Evolutionary conservation across 2,113 vertebrate genomes (phyloP), one percentile per base, ranked within the genome.

Genomic region (Tiliqua scincoides): DNA sequence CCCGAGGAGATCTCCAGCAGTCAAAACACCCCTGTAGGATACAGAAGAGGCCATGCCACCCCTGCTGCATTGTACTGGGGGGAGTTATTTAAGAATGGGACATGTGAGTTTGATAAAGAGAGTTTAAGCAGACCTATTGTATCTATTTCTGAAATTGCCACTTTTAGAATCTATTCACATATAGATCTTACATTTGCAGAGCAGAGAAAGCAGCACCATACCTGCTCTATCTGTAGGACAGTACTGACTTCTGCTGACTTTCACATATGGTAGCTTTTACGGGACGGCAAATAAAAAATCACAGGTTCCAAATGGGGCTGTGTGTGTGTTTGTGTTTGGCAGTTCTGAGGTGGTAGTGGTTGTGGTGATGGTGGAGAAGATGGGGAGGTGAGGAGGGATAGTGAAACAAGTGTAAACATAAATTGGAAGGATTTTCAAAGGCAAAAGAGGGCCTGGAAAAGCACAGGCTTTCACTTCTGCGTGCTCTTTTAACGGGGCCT

Each of bases 401-500:
- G 21, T 54, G 68, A 80, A 84, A 89, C 86, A 88, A 59, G 84
- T 85, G 81, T 73, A 90, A 90, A 95, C 87, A 91, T 30, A 79
- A 73, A 87, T 54, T 85, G 91, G 86, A 59, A 81, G 68, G 61
- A 71, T 65, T 93, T 95, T 96, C 92, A 88, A 94, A 94, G 89
- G 86, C 83, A 12, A 75, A 92, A 87, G 93, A 91, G 92, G 83
- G 93, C 92, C 94, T 94, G 88, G 92, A 92, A 93, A 92, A 91
- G 91, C 89, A 94, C 79, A 70, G 89, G 89, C 93, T 96, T 95
- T 95, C 94, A 94, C 91, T 95, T 90, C 79, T 87, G 79, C 83
- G n/a, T 87, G 84, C 91, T 92, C 94, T 91, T 96, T 95, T 94
- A 94, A 94, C 91, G 90, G 57, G 0, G 90, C 87, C 90, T 95